These are phyloP conservation scores for Sula dactylatra DNA, from an alignment of 2,113 vertebrate genomes.

Conservation along the genomic window DNA sequence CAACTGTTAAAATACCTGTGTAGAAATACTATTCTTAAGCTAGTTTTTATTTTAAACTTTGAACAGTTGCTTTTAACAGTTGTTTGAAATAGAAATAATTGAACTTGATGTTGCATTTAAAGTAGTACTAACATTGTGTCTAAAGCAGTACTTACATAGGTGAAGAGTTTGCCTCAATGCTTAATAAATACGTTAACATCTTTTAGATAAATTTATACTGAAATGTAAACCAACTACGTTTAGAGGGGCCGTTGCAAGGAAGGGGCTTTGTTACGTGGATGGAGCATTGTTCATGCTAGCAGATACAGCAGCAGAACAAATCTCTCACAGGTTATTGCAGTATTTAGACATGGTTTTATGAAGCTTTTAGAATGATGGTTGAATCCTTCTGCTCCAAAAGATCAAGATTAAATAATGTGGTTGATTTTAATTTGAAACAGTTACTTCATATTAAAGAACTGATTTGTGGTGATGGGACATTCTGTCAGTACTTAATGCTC, in stretches of 20 bases:
- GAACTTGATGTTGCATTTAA: neutral
- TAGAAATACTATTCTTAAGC: neutral
- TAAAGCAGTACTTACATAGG: neutral
- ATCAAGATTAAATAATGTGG: neutral
- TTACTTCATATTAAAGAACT: neutral
- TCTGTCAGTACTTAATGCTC: neutral
- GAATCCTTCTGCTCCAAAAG: neutral
- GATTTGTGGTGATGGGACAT: neutral
- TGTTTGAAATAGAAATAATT: neutral
- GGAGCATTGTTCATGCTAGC: neutral
- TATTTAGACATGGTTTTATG: neutral
- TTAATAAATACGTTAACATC: neutral
- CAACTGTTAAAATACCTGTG: neutral
- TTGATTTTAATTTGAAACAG: neutral
- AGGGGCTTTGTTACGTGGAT: neutral
- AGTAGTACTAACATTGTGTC: neutral
- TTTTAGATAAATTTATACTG: neutral
- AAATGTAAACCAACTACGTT: neutral
- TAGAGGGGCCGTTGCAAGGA: neutral
- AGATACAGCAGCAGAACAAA: no score
- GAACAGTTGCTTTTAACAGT: neutral
- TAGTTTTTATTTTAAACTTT: neutral
- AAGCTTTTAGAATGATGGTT: neutral
- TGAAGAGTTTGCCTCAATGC: neutral
- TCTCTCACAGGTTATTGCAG: neutral